These are phyloP conservation scores for Aurelia coerulea DNA, from an alignment of 30 jellyfish, hydroid and myxozoan genomes.

Conservation along the genomic window DNA sequence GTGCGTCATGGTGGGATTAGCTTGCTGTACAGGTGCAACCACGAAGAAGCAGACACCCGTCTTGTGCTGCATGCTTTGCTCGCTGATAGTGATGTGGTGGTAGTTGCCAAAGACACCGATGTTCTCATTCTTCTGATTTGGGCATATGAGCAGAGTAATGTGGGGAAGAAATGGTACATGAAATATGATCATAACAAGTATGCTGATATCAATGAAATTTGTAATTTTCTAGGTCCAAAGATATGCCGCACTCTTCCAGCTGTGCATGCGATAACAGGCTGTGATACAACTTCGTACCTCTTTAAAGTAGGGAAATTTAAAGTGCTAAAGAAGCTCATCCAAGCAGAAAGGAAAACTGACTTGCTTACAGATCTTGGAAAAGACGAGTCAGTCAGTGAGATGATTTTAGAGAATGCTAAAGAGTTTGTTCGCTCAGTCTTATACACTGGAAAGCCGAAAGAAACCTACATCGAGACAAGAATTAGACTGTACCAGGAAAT, in stretches of 20 bases:
- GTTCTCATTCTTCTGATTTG: slow-evolving; percentile 45
- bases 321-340: slow-evolving; percentile 41
- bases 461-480: slow-evolving; percentile 55
- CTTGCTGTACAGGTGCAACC: slow-evolving; percentile 41
- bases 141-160: slow-evolving; percentile 25
- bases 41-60: slow-evolving; percentile 66
- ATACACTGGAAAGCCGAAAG: slow-evolving; percentile 45
- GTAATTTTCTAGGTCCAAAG: slow-evolving; percentile 46
- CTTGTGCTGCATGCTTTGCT: slow-evolving; percentile 43
- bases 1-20: slow-evolving; percentile 1
- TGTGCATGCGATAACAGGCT: slow-evolving; percentile 58
- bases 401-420: slow-evolving; percentile 16
- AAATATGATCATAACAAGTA: slow-evolving; percentile 57
- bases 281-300: slow-evolving; percentile 67
- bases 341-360: slow-evolving; percentile 26
- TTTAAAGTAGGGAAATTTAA: slow-evolving; percentile 48
- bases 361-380: slow-evolving; percentile 18
- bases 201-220: slow-evolving; percentile 60
- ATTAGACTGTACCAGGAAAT: slow-evolving; percentile 52
- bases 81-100: slow-evolving; percentile 35
- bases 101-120: slow-evolving; percentile 62
- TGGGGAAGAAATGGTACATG: slow-evolving; percentile 55
- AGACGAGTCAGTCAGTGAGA: slow-evolving; percentile 16
- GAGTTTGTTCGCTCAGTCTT: slow-evolving; percentile 44
- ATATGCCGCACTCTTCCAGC: slow-evolving; percentile 31